Conservation (phyloP, 2,113 vertebrate species). For the Odocoileus hemionus region DNA sequence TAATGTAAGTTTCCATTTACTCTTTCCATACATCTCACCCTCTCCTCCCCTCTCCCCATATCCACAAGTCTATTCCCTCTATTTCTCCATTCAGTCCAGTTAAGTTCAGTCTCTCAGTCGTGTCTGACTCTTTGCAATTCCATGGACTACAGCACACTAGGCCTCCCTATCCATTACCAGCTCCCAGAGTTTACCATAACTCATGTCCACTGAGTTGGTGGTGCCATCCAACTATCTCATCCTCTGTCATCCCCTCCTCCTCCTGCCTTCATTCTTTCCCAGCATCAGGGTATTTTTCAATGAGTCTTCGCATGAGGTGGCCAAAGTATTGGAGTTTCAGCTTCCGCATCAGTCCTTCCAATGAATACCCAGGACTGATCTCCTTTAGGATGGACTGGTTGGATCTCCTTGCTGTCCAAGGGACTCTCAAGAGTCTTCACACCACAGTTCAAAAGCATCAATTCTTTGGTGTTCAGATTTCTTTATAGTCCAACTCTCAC, state of each 20-base stretch:
- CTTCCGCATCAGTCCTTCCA: neutral
- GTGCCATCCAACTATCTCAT: neutral
- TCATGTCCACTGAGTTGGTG: neutral
- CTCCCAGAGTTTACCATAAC: neutral
- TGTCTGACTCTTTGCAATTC: neutral
- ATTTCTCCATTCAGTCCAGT: neutral
- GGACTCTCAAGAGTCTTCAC: neutral
- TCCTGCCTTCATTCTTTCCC: neutral
- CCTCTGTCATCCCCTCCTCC: neutral
- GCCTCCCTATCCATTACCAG: neutral
- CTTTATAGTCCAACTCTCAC: no score
- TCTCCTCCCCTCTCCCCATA: neutral
- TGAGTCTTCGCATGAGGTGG: neutral
- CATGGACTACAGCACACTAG: neutral
- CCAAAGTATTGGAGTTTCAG: neutral
- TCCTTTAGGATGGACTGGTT: neutral
- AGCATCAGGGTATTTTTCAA: neutral
- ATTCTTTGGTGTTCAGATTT: accelerated
- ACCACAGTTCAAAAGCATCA: neutral
- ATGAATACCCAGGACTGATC: neutral
- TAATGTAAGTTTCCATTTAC: neutral
- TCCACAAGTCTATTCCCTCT: neutral
- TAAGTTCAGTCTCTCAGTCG: neutral
- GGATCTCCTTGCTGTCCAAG: neutral
- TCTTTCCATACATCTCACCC: neutral